A percentile compares a stretch with the other conserved stretches of the same genome.
phyloP scores from a whole-genome alignment of 2,888 invertebrate species.

The Harmothoe impar region DNA sequence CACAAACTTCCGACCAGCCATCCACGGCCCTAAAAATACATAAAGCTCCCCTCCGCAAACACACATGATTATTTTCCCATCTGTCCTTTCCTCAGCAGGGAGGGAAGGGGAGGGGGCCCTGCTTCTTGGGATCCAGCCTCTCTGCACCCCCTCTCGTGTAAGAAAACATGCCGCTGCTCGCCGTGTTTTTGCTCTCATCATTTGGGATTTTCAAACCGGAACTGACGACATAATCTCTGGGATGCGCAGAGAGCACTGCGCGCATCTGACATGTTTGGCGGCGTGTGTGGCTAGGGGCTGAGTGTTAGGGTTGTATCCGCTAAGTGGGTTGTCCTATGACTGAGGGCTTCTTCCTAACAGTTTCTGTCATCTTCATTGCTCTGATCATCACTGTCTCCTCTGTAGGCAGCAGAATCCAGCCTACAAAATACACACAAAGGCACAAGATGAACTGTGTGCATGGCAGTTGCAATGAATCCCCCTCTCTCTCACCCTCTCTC shows the following conservation, averaged over 20 bases:
- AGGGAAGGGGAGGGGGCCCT: background rate
- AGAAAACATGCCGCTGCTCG: background rate
- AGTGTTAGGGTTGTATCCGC: no score
- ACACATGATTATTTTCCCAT: conserved; percentile 28
- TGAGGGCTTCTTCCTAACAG: no score
- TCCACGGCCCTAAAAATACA: conserved; percentile 31
- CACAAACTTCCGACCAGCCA: background rate
- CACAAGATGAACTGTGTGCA: background rate
- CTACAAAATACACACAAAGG: no score
- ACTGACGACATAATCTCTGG: background rate
- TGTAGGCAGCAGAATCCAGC: no score
- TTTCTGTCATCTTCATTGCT: no score
- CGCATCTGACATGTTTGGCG: background rate
- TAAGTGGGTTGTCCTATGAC: no score
- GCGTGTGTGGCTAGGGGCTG: background rate
- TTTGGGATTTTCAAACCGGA: background rate
- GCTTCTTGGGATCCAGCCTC: background rate
- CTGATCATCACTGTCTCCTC: no score
- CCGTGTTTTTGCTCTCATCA: conserved; percentile 9
- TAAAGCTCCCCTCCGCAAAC: background rate
- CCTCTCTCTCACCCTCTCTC: background rate
- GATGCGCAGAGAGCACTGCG: conserved; percentile 8
- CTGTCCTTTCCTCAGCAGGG: background rate
- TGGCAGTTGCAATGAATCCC: background rate
- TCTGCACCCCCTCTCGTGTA: background rate